Evolutionary conservation across 2,888 invertebrate species (phyloP), one percentile per base, ranked within the genome.

Genomic region (Sipha maydis): DNA sequence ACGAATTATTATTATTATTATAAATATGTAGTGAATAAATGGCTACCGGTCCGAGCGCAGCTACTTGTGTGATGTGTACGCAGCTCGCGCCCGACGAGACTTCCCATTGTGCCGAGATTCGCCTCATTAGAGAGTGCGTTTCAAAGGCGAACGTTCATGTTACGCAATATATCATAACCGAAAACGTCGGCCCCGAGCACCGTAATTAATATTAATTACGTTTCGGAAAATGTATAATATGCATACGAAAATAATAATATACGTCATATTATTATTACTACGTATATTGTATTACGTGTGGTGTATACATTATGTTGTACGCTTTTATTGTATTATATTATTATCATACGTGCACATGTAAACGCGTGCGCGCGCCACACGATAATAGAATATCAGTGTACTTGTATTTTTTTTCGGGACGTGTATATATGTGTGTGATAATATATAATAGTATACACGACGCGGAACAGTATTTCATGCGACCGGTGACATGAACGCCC

Each of bases 131-230:
- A 61, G 61, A 5, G 61, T 21, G 61, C 61, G 61, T 61, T 21
- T 61, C 61, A 61, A 61, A 61, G 61, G 61, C 41, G 21, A 71
- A 83, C 48, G 14, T 41, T 7, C 9, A 48, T 3, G 11, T 14
- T 2, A 48, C 14, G 48, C 14, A 14, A 61, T 61, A 61, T 61
- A 61, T 61, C 21, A 61, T 61, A 61, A 61, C 61, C 61, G 25
- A 61, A 48, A 48, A 61, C 61, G 61, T 61, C 61, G 61, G 61
- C 17, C 4, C 67, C 61, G 67, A 61, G n/a, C 67, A 25, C 4
- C 34, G 73, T 86, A 80, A 86, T 86, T 80, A 86, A 86, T 80
- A 86, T 86, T 86, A 80, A 80, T 80, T 86, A 80, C 86, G 73
- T 61, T 61, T 21, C 61, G 61, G 14, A 21, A 25, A 61, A 61